Evolutionary conservation across 2,797 vertebrate species (phyloP), one percentile per base, ranked within the genome.

Genomic region (Ataeniobius toweri): DNA sequence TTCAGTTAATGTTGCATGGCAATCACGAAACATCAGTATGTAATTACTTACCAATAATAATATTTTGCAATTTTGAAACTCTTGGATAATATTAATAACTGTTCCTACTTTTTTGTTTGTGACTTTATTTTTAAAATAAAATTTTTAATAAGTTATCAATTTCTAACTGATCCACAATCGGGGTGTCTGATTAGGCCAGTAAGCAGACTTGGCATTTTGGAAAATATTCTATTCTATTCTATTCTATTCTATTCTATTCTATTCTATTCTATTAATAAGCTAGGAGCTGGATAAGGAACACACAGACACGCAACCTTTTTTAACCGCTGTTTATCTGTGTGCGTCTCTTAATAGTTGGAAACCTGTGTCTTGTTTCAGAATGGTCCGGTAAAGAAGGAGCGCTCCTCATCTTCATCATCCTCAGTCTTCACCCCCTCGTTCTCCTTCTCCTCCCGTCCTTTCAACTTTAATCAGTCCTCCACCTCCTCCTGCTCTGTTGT

Each of bases 361-460:
- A 26, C 22, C n/a, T 67, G 0, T 20, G 39, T 2, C 12, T 22
- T 50, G 6, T 88, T 88, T 67, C 80, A 94, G 93, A 94, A 93
- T 14, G 94, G 92, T 50, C 91, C 94, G 0, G 80, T 95, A 51
- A 96, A 96, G 91, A 96, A 93, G 85, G 95, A 97, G 73, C 94
- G 89, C 6, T 83, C 87, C 6, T 81, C 86, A 55, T 84, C 88
- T 22, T 84, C 90, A 24, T 89, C 80, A 0, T 88, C 91, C 1
- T 80, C 86, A 71, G 79, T 89, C 85, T 93, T 94, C 88, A 96
- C 88, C 44, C 89, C 92, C 56, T 92, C 92, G 69, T 90, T 90
- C 22, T 93, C 92, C 5, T 88, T 91, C 85, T 78, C 89, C 51
- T 84, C 91, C 20, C 91, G 85, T 39, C 93, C 95, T 8, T 94